These are phyloP conservation scores for Anastrepha ludens DNA, from an alignment of 1,140 invertebrate species.

Conservation along the genomic window DNA sequence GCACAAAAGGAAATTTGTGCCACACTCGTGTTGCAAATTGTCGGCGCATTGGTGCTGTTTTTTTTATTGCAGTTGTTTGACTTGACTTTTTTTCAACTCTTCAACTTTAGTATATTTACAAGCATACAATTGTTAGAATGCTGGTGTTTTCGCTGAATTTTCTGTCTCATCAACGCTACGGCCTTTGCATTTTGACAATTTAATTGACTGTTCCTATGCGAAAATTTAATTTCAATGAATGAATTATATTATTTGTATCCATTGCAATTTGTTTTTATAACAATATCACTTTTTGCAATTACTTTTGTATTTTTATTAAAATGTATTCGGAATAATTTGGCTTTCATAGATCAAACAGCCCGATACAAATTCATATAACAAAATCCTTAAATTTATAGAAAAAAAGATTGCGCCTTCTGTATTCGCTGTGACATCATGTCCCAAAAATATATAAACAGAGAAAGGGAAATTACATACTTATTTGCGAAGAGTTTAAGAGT, in stretches of 20 bases:
- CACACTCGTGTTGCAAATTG: not conserved
- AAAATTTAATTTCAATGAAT: not conserved
- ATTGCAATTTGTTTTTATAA: too few species aligned
- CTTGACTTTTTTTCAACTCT: not conserved
- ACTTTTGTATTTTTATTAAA: too few species aligned
- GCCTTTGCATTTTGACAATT: not conserved
- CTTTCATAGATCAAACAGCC: too few species aligned
- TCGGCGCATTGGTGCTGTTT: not conserved
- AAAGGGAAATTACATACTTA: too few species aligned
- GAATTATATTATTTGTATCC: not conserved
- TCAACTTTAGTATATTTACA: not conserved
- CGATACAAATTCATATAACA: too few species aligned
- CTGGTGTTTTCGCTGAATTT: not conserved
- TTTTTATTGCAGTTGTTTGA: not conserved
- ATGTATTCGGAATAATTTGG: too few species aligned
- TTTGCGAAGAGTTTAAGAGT: too few species aligned
- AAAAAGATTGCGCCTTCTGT: too few species aligned
- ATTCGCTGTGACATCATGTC: too few species aligned
- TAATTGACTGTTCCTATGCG: not conserved
- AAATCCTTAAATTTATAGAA: too few species aligned
- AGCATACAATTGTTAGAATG: not conserved
- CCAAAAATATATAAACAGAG: too few species aligned
- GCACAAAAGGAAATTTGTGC: slow-evolving; percentile 9
- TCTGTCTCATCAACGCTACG: not conserved
- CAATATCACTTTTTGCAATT: too few species aligned